Conservation (phyloP, 2,888 invertebrate genomes). For the Invenusta paracnida region DNA sequence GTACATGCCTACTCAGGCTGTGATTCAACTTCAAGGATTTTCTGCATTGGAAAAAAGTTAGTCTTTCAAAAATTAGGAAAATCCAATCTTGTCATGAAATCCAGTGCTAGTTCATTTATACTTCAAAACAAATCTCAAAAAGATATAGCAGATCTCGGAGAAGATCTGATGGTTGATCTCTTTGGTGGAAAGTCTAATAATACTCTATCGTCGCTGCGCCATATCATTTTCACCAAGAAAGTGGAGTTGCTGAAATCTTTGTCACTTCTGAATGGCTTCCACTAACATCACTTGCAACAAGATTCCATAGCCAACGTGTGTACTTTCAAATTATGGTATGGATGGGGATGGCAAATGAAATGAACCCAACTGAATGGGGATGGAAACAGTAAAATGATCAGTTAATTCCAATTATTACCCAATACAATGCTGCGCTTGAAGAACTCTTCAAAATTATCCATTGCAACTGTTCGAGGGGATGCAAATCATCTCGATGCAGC, state of each 20-base stretch:
- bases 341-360: slow-evolving; percentile 15
- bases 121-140: not conserved
- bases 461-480: slow-evolving; percentile 41
- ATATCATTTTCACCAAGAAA: slow-evolving; percentile 32
- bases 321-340: slow-evolving; percentile 41
- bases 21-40: slow-evolving; percentile 42
- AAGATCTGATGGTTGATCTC: slow-evolving; percentile 20
- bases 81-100: not conserved
- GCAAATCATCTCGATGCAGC: no score
- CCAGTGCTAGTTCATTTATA: not conserved
- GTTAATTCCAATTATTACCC: slow-evolving; percentile 35
- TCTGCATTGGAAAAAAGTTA: slow-evolving; percentile 42
- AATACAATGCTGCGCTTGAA: slow-evolving; percentile 19
- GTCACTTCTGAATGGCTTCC: slow-evolving; percentile 35
- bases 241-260: slow-evolving; percentile 5
- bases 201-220: not conserved
- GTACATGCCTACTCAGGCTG: slow-evolving; percentile 42
- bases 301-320: slow-evolving; percentile 20
- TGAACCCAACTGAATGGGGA: slow-evolving; percentile 35
- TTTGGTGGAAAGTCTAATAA: slow-evolving; percentile 30
- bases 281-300: slow-evolving; percentile 38
- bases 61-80: slow-evolving; percentile 38
- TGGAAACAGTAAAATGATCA: slow-evolving; percentile 34
- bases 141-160: not conserved
- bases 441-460: slow-evolving; percentile 30